Evolutionary conservation across 1,140 invertebrate genomes (phyloP).

Genomic region (Artemia franciscana): DNA sequence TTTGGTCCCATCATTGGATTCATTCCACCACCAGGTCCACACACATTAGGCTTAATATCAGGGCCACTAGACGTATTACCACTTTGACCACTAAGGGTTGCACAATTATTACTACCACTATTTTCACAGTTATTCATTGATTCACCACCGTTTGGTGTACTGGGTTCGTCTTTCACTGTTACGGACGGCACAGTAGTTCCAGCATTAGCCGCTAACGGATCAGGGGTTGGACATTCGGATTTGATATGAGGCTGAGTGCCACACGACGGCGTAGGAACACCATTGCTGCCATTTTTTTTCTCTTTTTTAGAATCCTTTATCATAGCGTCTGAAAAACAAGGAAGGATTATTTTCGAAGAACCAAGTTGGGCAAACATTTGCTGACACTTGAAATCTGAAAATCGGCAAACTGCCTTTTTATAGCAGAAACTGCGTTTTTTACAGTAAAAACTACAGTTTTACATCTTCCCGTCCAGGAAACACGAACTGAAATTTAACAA

Average conservation of each 20-base stretch:
- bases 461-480: background rate
- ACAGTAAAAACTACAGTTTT: background rate
- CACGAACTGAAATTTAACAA: background rate
- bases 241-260: background rate
- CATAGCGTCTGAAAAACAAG: background rate
- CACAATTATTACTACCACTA: background rate
- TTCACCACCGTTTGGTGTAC: background rate
- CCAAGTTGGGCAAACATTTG: background rate
- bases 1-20: background rate
- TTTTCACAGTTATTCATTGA: background rate
- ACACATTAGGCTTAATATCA: background rate
- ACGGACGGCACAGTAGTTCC: background rate
- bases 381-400: too few relatives aligned
- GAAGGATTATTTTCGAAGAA: background rate
- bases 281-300: background rate
- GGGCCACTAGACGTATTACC: background rate
- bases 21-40: background rate
- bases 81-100: background rate
- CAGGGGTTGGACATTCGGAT: background rate
- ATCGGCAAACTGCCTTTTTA: background rate
- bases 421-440: background rate
- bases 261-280: background rate
- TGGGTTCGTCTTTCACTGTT: background rate
- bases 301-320: background rate
- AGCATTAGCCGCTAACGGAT: background rate